Evolutionary conservation across 1,140 invertebrate genomes (phyloP), one percentile per base, ranked within the genome.

Genomic region (Brachionus sp.): DNA sequence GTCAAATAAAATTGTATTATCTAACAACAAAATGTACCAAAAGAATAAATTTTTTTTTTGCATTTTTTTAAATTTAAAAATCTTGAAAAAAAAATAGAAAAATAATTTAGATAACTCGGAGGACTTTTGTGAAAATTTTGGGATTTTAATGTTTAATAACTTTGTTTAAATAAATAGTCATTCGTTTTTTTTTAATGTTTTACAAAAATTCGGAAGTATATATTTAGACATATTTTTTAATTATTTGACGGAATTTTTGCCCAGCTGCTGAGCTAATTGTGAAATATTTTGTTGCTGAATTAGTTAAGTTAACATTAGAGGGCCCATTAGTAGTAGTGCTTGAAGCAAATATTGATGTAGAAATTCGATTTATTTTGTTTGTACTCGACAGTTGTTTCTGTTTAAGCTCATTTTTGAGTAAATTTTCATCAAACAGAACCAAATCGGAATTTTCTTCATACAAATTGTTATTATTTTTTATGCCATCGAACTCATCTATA

Each of bases 171-270:
- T 75, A 75, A 75, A 75, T 75, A 75, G 1, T 73, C 37, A 73
- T 16, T 73, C 39, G 16, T 73, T 19, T 68, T 68, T 66, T 13
- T 66, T 16, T 57, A 57, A 57, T 25, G 5, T 16, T 9, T 9
- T 13, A 39, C 12, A 68, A 70, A 70, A 70, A 37, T 29, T 44
- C 39, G 19, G 19, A 46, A 46, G 44, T 16, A 7, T 42, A 16
- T 37, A 39, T 39, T 80, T 44, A 80, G 33, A 80, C 62, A 66
- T 80, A 80, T 62, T 66, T 57, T 80, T 80, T 80, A 66, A 80
- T 80, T 66, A 80, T 80, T 80, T 80, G 77, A 33, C 77, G 46
- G 35, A 80, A 57, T 80, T 80, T 80, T 57, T 80, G 77, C 19
- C 77, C 77, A 80, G 77, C 77, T 42, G 77, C 77, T 44, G 77